Evolutionary conservation across 2,888 invertebrate genomes (phyloP), one percentile per base, ranked within the genome.

Genomic region (Dendrolimus houi): DNA sequence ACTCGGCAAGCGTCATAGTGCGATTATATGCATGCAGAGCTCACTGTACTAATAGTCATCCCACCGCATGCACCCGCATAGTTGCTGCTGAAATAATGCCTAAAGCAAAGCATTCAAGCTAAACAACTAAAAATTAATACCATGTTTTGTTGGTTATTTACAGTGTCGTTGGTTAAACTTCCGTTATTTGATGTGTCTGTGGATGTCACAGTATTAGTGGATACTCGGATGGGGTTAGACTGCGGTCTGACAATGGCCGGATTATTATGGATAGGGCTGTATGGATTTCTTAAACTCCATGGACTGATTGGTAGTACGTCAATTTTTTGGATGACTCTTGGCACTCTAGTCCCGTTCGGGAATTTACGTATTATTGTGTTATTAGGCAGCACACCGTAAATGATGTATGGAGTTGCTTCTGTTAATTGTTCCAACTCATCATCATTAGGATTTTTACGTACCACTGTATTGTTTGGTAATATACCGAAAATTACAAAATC

Each of bases 301-400:
- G 92, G 92, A 73, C 92, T 92, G 77, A 92, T 92, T 86, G 92
- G 88, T 83, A 92, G 85, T 85, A 92, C 82, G 83, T 92, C 92
- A 86, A 92, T 91, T 83, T 88, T 88, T 84, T 89, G 88, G 79
- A 85, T 87, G 75, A 89, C 80, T 76, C 94, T 94, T 83, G 95
- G 95, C 82, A 95, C 93, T 83, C 94, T 88, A 78, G 95, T 95
- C 81, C 95, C 95, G 75, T 96, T 95, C 65, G 95, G 95, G 79
- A 94, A 95, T 88, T 94, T 95, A 87, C 94, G 93, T 79, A 95
- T 94, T 81, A 95, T 90, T 80, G 94, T 95, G 85, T 95, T 95
- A 90, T 95, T 95, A 67, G 95, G 95, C 81, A 93, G 94, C 73
- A 95, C 92, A 79, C 95, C 95, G 73, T 94, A 94, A 79, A 95